Evolutionary conservation across 2,113 vertebrate genomes (phyloP).

Genomic region (Bos taurus): ARS-UCD2.0 NC_037335.1:17246001-17246500

Average conservation of each 20-base stretch:
- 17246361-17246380: constrained; percentile 5
- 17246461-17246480: neutral
- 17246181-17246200: neutral
- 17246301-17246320: neutral
- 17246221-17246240: constrained; percentile 33
- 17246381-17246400: neutral
- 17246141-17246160: neutral
- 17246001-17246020: neutral
- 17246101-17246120: neutral
- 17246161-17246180: neutral
- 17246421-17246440: neutral
- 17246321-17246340: neutral
- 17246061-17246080: neutral
- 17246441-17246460: neutral
- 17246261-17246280: neutral
- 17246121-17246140: neutral
- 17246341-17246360: neutral
- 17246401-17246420: neutral
- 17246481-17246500: neutral
- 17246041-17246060: neutral
- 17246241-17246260: neutral
- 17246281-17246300: neutral
- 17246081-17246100: neutral
- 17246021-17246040: neutral
- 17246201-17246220: neutral